Conservation (phyloP, 92 coral and sea anemone genomes). For the Epizoanthus ramosus region DNA sequence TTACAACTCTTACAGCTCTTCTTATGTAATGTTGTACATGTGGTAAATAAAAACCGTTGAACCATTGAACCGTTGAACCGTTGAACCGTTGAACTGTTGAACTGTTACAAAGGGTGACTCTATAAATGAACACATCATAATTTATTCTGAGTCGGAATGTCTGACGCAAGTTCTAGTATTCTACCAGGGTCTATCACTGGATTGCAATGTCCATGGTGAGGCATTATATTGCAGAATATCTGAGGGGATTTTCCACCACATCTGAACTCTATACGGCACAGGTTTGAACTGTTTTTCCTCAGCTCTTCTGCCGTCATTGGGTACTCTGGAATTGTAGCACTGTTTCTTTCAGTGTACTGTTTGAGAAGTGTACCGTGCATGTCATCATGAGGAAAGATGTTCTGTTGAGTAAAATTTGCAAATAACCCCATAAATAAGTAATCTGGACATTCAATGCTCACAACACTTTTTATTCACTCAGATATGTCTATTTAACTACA, state of each 20-base stretch:
- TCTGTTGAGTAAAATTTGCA: not conserved
- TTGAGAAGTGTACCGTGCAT: constrained; percentile 25
- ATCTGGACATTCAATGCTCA: no score
- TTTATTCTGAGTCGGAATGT: constrained; percentile 12
- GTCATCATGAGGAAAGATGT: constrained; percentile 32
- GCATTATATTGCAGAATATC: constrained; percentile 35
- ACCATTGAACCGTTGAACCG: no score
- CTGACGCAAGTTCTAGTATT: constrained; percentile 54
- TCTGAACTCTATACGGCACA: constrained; percentile 42
- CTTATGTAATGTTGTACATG: no score
- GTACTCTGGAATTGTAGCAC: constrained; percentile 31
- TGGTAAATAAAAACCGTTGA: no score
- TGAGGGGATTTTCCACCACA: not conserved
- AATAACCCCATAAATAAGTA: not conserved
- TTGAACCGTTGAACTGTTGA: no score
- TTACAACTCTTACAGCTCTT: no score
- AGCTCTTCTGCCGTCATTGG: constrained; percentile 57
- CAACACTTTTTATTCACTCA: no score
- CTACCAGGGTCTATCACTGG: constrained; percentile 50
- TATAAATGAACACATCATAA: not conserved
- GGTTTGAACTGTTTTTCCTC: constrained; percentile 40
- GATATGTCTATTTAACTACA: no score
- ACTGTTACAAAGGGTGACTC: no score
- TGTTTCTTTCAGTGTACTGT: constrained; percentile 36
- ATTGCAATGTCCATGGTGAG: constrained; percentile 48